phyloP scores from a whole-genome alignment of 1,140 invertebrate species.

The Thalassaphorura encarpata region DNA sequence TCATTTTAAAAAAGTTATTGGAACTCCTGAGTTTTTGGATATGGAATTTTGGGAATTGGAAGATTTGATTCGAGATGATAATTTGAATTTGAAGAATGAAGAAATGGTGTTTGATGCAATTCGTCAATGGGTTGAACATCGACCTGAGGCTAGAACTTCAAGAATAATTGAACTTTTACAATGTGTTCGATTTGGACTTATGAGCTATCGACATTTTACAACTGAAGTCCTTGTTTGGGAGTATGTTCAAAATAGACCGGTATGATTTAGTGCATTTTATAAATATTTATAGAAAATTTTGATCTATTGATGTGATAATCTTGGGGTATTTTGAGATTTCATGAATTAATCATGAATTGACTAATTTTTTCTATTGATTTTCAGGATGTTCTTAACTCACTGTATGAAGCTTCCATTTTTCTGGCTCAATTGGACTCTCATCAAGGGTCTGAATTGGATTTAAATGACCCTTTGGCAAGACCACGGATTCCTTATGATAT shows the following conservation, averaged over 20 bases:
- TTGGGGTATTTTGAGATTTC: too few species aligned
- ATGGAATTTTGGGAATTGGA: slow-evolving; percentile 45
- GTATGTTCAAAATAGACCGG: slow-evolving; percentile 7
- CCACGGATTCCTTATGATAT: slow-evolving; percentile 58
- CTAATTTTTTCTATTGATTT: not conserved
- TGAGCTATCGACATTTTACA: slow-evolving; percentile 52
- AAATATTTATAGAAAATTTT: too few species aligned
- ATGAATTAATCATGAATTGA: too few species aligned
- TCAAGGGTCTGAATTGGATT: slow-evolving; percentile 44
- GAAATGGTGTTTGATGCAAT: slow-evolving; percentile 57
- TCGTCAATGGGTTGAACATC: slow-evolving; percentile 44
- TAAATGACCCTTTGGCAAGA: slow-evolving; percentile 46
- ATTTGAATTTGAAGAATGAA: slow-evolving; percentile 58
- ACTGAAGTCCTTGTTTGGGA: slow-evolving; percentile 22
- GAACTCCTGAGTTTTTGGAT: slow-evolving; percentile 41
- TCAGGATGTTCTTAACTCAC: slow-evolving; percentile 22
- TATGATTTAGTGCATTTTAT: too few species aligned
- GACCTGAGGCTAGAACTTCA: slow-evolving; percentile 38
- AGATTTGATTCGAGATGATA: slow-evolving; percentile 49
- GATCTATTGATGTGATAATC: too few species aligned
- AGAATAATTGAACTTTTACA: slow-evolving; percentile 49
- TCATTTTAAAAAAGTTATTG: slow-evolving; percentile 26
- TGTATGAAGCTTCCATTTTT: slow-evolving; percentile 38
- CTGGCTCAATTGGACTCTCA: slow-evolving; percentile 49
- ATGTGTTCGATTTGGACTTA: slow-evolving; percentile 54